phyloP scores from a whole-genome alignment of 2,797 vertebrate genomes.

The Urophycis tenuis region DNA sequence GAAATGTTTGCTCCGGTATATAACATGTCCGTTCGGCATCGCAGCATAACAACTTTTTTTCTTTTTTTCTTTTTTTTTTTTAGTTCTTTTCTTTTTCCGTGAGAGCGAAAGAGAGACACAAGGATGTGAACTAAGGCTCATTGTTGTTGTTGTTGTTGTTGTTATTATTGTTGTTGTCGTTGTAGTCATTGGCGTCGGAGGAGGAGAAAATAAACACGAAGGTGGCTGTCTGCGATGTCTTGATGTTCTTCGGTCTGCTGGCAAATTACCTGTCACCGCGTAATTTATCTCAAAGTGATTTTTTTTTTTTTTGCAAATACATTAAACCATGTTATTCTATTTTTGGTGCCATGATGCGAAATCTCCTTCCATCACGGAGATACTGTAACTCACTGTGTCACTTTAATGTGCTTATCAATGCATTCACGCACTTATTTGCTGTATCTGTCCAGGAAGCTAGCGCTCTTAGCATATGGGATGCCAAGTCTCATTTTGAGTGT shows the following conservation, averaged over 20 bases:
- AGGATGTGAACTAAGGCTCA: background rate
- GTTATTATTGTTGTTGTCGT: background rate
- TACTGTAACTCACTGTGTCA: constrained; percentile 48
- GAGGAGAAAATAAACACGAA: constrained; percentile 15
- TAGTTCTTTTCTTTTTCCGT: background rate
- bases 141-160: background rate
- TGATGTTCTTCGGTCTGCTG: background rate
- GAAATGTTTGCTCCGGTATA: constrained; percentile 65
- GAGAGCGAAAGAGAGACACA: background rate
- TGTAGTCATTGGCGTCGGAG: background rate
- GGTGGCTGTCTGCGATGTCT: constrained; percentile 12
- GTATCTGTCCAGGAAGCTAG: constrained; percentile 35
- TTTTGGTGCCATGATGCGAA: constrained; percentile 29
- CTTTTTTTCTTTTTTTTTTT: background rate
- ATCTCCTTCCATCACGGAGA: constrained; percentile 24
- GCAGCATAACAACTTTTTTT: constrained; percentile 46
- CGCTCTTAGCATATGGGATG: constrained; percentile 40
- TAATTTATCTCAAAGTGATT: constrained; percentile 2
- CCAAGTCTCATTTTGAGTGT: constrained; percentile 47
- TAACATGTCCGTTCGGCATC: constrained; percentile 46
- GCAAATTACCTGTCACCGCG: constrained; percentile 17
- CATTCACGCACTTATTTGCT: constrained; percentile 39
- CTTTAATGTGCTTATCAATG: constrained; percentile 44
- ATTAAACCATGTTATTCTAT: constrained; percentile 19
- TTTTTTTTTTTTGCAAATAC: background rate